Percentiles rank a stretch among this genome's conserved stretches.
These are phyloP conservation scores for Ochotona princeps DNA, from an alignment of 2,113 vertebrate species.

Conservation along the genomic window DNA sequence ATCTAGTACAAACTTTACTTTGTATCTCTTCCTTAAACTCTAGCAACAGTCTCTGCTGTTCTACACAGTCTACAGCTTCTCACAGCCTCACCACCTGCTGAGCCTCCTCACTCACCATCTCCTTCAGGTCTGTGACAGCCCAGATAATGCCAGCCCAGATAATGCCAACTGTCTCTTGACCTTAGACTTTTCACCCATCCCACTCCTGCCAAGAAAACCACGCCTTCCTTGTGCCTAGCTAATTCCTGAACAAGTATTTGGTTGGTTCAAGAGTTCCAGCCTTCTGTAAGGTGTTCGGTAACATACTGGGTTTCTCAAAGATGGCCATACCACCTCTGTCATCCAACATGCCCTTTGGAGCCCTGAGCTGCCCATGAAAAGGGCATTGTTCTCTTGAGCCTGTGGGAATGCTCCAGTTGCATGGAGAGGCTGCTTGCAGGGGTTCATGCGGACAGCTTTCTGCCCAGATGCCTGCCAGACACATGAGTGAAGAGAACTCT, in stretches of 20 bases:
- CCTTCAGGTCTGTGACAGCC: background rate
- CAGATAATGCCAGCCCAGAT: background rate
- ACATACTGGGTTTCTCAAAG: background rate
- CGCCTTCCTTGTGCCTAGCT: background rate
- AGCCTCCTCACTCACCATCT: background rate
- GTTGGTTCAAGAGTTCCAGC: background rate
- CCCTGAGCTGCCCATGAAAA: background rate
- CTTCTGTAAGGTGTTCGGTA: background rate
- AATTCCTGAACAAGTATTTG: background rate
- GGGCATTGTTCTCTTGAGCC: background rate
- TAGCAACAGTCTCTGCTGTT: background rate
- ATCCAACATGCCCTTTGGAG: background rate
- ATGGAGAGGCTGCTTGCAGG: background rate
- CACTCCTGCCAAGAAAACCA: background rate
- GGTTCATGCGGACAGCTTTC: background rate
- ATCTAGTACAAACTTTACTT: background rate
- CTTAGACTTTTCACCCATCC: background rate
- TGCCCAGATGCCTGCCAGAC: background rate
- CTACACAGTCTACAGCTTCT: background rate
- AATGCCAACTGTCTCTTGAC: background rate
- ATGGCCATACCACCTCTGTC: background rate
- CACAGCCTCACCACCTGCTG: background rate
- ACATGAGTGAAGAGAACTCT: background rate
- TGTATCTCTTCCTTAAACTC: background rate
- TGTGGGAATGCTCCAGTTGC: background rate